These are phyloP conservation scores for Crambe crambe DNA, from an alignment of 37 sponge, comb jelly and placozoan genomes.

Conservation along the genomic window DNA sequence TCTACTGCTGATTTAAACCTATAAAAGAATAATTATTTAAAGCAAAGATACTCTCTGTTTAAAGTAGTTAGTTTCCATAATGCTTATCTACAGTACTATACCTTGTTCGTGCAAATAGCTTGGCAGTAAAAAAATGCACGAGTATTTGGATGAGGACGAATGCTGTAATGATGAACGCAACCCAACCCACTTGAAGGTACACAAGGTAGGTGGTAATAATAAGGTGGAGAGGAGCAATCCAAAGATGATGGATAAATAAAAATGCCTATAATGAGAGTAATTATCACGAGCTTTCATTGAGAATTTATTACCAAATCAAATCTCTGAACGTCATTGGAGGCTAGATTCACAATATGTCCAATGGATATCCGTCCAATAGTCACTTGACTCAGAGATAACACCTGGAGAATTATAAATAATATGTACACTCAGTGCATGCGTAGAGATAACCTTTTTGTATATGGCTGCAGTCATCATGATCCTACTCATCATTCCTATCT, in stretches of 20 bases:
- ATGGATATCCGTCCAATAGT: constrained; percentile 63
- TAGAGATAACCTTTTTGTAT: constrained; percentile 63
- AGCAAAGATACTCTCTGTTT: not conserved
- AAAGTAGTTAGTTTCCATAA: not conserved
- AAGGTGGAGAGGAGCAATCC: constrained; percentile 57
- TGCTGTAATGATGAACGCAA: constrained; percentile 21
- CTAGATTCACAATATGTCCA: constrained; percentile 77
- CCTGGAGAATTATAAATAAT: not conserved
- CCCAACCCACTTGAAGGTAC: constrained; percentile 63
- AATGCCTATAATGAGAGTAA: constrained; percentile 56
- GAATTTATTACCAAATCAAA: constrained; percentile 69
- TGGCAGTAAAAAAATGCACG: constrained; percentile 39
- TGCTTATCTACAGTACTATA: not conserved
- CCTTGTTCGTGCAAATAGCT: constrained; percentile 11
- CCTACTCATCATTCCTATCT: constrained; percentile 47
- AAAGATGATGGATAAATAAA: constrained; percentile 47
- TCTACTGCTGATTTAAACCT: constrained; percentile 64
- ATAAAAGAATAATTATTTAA: not conserved
- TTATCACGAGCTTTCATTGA: too few relatives aligned
- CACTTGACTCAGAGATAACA: constrained; percentile 45
- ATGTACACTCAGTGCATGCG: constrained; percentile 31
- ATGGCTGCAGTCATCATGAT: constrained; percentile 47
- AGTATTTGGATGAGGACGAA: constrained; percentile 46
- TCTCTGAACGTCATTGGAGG: constrained; percentile 85
- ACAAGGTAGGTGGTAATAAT: constrained; percentile 45